Percentiles rank a stretch among this genome's conserved stretches.
phyloP scores from a whole-genome alignment of 2,888 invertebrate species.

The Pristionchus arcanus region DNA sequence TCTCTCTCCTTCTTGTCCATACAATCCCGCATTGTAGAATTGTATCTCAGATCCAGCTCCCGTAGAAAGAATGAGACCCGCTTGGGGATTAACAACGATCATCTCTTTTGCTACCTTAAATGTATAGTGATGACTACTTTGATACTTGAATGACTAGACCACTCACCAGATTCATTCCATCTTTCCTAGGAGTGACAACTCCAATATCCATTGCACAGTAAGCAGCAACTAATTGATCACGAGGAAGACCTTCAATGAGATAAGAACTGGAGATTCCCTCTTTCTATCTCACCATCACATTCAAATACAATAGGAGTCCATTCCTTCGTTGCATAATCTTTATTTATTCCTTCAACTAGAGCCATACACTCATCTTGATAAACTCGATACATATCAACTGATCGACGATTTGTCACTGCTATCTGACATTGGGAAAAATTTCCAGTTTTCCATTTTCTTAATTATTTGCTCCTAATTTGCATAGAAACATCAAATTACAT shows the following conservation, averaged over 20 bases:
- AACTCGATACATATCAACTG: constrained; percentile 78
- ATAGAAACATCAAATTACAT: background rate
- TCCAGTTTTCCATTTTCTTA: no score
- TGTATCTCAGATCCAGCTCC: constrained; percentile 79
- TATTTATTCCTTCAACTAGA: constrained; percentile 75
- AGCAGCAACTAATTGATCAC: constrained; percentile 76
- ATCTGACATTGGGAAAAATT: constrained; percentile 61
- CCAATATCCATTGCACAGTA: constrained; percentile 80
- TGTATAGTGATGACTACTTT: background rate
- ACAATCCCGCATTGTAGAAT: constrained; percentile 76
- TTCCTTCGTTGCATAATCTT: constrained; percentile 50
- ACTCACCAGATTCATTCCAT: constrained; percentile 78
- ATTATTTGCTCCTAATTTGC: no score
- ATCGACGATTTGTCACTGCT: constrained; percentile 78
- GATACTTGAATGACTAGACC: background rate
- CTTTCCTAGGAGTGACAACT: constrained; percentile 79
- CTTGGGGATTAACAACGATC: constrained; percentile 78
- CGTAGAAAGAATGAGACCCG: constrained; percentile 76
- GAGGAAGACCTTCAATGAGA: constrained; percentile 67
- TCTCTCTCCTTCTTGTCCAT: constrained; percentile 73
- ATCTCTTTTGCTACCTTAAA: constrained; percentile 78
- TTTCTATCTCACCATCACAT: constrained; percentile 70
- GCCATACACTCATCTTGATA: constrained; percentile 79
- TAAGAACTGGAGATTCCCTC: background rate
- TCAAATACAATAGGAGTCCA: constrained; percentile 79